phyloP scores from a whole-genome alignment of 1,140 invertebrate genomes.

The Lerema accius region DNA sequence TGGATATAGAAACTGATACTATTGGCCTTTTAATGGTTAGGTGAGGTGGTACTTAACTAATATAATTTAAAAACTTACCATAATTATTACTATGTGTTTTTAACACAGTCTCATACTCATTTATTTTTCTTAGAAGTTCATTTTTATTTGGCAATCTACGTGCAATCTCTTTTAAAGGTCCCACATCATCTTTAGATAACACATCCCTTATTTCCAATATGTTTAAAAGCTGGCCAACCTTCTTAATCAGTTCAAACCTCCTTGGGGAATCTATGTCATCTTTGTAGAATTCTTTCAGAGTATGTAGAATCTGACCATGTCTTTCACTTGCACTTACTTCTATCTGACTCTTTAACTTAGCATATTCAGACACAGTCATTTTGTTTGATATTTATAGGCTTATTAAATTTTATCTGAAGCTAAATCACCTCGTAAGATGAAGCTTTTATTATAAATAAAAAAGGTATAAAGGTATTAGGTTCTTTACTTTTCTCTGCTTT shows the following conservation, averaged over 20 bases:
- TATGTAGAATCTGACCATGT: conserved; percentile 50
- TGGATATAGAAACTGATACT: not conserved
- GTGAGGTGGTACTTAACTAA: too few relatives aligned
- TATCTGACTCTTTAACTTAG: conserved; percentile 57
- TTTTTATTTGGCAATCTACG: conserved; percentile 46
- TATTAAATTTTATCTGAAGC: too few relatives aligned
- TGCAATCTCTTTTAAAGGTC: conserved; percentile 59
- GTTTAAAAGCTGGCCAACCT: conserved; percentile 57
- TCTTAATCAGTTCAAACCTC: conserved; percentile 60
- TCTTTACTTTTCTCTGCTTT: too few relatives aligned
- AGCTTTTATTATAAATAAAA: too few relatives aligned
- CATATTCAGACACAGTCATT: conserved; percentile 62
- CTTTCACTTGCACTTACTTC: conserved; percentile 51
- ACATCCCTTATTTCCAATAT: conserved; percentile 69
- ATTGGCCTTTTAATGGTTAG: too few relatives aligned
- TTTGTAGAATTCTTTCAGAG: conserved; percentile 63
- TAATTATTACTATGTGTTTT: conserved; percentile 51
- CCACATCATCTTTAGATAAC: conserved; percentile 64
- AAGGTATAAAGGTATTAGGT: too few relatives aligned
- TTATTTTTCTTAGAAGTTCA: conserved; percentile 52
- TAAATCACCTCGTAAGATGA: too few relatives aligned
- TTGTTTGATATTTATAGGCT: not conserved
- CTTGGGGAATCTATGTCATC: conserved; percentile 67
- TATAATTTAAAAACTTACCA: conserved; percentile 58
- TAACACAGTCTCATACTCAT: conserved; percentile 49